Percentiles rank a stretch among this genome's conserved stretches.
These are phyloP conservation scores for Acanthaster planci DNA, from an alignment of 35 echinoderm and acorn worm genomes.

Conservation along the genomic window DNA sequence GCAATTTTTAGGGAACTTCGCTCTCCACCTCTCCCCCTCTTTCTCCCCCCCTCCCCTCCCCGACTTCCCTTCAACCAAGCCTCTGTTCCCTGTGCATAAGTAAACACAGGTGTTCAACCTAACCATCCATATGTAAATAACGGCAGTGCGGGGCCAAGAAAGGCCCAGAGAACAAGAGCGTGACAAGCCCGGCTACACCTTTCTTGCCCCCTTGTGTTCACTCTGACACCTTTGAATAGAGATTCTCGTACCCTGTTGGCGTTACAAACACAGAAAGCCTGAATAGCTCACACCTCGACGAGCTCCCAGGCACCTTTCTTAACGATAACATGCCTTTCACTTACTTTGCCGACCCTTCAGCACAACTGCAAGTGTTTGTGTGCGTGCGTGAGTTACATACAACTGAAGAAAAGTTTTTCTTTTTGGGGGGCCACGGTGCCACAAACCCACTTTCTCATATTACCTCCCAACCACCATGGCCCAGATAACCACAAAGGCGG, in stretches of 20 bases:
- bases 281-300: background rate
- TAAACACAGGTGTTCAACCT: slow-evolving; percentile 21
- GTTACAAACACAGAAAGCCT: slow-evolving; percentile 7
- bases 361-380: too few relatives aligned
- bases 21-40: too few relatives aligned
- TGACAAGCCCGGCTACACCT: slow-evolving; percentile 22
- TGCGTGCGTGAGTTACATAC: too few relatives aligned
- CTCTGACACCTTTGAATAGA: slow-evolving; percentile 2
- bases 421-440: too few relatives aligned
- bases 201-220: slow-evolving; percentile 14
- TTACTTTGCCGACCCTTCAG: background rate
- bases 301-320: background rate
- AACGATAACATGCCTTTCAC: slow-evolving; percentile 1
- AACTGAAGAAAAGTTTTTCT: too few relatives aligned
- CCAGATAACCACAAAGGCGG: background rate
- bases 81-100: background rate
- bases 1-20: too few relatives aligned
- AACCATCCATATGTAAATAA: slow-evolving; percentile 24
- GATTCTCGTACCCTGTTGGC: slow-evolving; percentile 5
- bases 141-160: background rate
- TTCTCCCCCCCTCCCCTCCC: too few relatives aligned
- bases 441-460: too few relatives aligned
- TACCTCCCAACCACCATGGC: background rate
- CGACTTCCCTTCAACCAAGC: background rate
- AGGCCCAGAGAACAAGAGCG: slow-evolving; percentile 3